Percentiles rank a stretch among this genome's conserved stretches.
These are phyloP conservation scores for Riptortus pedestris DNA, from an alignment of 1,140 invertebrate genomes.

Conservation along the genomic window DNA sequence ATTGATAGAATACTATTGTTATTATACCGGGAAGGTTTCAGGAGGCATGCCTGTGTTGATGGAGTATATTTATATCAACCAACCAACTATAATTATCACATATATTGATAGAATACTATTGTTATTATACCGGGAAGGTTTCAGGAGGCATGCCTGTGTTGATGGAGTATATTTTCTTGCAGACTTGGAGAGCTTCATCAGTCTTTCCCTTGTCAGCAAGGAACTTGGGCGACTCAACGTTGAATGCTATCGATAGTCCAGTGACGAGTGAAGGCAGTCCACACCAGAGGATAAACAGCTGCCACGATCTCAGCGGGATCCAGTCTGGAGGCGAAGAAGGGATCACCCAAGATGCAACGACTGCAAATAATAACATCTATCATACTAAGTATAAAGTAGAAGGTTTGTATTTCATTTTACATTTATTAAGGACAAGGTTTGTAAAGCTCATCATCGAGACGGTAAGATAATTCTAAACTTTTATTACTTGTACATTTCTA, in stretches of 20 bases:
- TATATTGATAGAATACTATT: no score
- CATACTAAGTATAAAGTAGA: background rate
- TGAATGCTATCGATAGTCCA: conserved; percentile 61
- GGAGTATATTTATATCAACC: conserved; percentile 67
- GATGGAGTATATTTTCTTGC: conserved; percentile 63
- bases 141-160: conserved; percentile 63
- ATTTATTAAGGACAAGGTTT: background rate
- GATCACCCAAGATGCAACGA: background rate
- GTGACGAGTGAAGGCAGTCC: conserved; percentile 75
- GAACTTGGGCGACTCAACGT: conserved; percentile 86
- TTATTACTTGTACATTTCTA: background rate
- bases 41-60: conserved; percentile 63
- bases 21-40: conserved; percentile 54
- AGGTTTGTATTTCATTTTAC: background rate
- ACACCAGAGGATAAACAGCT: conserved; percentile 77
- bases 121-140: conserved; percentile 52
- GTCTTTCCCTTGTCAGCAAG: conserved; percentile 62
- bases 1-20: no score
- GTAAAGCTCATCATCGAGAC: background rate
- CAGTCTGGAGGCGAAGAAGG: background rate
- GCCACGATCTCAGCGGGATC: conserved; percentile 48
- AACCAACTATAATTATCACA: no score
- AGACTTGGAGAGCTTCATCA: conserved; percentile 66
- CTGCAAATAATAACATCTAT: background rate
- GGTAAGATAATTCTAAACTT: background rate